Evolutionary conservation across 2,888 invertebrate genomes (phyloP).

Genomic region (Nymphalis polychloros): DNA sequence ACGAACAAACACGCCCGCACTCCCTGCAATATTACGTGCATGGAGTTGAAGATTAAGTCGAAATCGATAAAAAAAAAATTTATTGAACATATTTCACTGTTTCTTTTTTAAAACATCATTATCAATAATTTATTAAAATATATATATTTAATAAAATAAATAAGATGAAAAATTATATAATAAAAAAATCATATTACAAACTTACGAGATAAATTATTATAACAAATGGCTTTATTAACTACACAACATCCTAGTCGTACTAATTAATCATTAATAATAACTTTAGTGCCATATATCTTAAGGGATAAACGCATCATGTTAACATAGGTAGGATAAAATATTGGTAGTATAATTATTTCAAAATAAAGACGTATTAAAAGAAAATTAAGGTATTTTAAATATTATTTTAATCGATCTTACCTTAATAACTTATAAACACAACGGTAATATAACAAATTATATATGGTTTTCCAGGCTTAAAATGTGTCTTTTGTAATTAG

Average conservation of each 20-base stretch:
- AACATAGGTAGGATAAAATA: neutral
- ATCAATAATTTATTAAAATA: neutral
- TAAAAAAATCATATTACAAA: constrained; percentile 4
- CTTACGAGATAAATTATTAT: neutral
- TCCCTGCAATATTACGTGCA: too few species aligned
- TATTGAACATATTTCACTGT: neutral
- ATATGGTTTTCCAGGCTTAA: too few species aligned
- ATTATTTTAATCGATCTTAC: too few species aligned
- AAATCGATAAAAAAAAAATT: too few species aligned
- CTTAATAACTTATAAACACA: too few species aligned
- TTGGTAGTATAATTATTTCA: too few species aligned
- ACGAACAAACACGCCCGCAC: too few species aligned
- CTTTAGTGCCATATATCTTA: constrained; percentile 18
- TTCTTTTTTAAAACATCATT: neutral
- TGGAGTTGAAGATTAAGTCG: too few species aligned
- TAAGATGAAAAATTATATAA: neutral
- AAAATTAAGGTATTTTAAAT: too few species aligned
- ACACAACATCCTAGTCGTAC: constrained; percentile 20
- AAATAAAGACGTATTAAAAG: too few species aligned
- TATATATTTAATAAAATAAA: constrained; percentile 3
- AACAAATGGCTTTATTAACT: constrained; percentile 8
- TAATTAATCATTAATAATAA: constrained; percentile 20
- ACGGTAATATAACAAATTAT: too few species aligned
- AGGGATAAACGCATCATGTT: constrained; percentile 5
- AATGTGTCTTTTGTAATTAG: too few species aligned